These are phyloP conservation scores for Griposia aprilina DNA, from an alignment of 2,888 invertebrate genomes.

Conservation along the genomic window DNA sequence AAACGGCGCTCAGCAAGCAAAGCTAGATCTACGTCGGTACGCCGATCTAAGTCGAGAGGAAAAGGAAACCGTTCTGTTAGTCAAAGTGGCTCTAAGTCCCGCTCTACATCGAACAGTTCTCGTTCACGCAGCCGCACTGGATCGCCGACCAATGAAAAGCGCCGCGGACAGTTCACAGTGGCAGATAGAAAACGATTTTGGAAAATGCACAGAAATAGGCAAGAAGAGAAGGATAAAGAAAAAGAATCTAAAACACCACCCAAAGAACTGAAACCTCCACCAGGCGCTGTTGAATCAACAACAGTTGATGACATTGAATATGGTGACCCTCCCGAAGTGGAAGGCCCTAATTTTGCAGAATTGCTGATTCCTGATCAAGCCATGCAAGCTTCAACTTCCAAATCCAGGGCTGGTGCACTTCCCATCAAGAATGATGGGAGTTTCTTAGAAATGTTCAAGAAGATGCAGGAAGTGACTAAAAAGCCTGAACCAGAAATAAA, in stretches of 20 bases:
- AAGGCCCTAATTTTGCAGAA: conserved; percentile 87
- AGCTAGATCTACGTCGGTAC: conserved; percentile 71
- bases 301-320: conserved; percentile 84
- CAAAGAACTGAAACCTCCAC: conserved; percentile 84
- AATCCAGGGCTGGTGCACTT: conserved; percentile 90
- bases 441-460: conserved; percentile 97
- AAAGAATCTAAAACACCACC: conserved; percentile 78
- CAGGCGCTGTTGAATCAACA: conserved; percentile 82
- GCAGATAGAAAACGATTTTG: conserved; percentile 87
- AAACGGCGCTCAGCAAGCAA: conserved; percentile 73
- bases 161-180: conserved; percentile 87
- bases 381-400: conserved; percentile 80
- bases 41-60: conserved; percentile 74
- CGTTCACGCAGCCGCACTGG: conserved; percentile 77
- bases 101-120: conserved; percentile 75
- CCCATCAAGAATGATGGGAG: conserved; percentile 97
- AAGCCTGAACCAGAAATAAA: conserved; percentile 85
- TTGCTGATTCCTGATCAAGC: conserved; percentile 79
- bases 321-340: conserved; percentile 86
- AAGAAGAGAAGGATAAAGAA: conserved; percentile 76
- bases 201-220: conserved; percentile 83
- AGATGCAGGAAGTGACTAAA: conserved; percentile 93
- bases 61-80: conserved; percentile 62
- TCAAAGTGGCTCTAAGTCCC: conserved; percentile 67
- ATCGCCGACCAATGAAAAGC: conserved; percentile 83